Evolutionary conservation across 2,113 vertebrate genomes (phyloP).

Genomic region (Carassius carassius): DNA sequence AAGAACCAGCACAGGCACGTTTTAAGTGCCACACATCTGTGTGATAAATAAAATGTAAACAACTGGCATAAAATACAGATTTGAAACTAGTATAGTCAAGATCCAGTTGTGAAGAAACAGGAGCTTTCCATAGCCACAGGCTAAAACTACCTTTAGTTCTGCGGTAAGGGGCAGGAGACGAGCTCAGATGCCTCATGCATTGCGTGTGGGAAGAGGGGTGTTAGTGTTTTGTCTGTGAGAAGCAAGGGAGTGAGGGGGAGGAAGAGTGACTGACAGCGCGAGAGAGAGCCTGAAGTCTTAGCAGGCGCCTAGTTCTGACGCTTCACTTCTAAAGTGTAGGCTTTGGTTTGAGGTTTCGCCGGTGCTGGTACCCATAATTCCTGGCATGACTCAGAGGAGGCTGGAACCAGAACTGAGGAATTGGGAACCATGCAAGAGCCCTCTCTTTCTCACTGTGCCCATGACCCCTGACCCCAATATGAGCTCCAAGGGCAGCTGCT

Average conservation of each 20-base stretch:
- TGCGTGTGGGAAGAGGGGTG: constrained; percentile 47
- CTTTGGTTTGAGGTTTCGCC: constrained; percentile 45
- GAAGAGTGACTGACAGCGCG: constrained; percentile 51
- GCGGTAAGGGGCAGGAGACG: constrained; percentile 17
- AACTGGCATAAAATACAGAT: not conserved
- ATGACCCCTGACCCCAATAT: constrained; percentile 66
- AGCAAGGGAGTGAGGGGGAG: constrained; percentile 51
- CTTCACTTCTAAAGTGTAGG: constrained; percentile 23
- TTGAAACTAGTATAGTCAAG: not conserved
- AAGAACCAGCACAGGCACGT: not conserved
- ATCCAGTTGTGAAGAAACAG: not conserved
- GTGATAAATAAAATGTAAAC: not conserved
- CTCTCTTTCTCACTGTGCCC: constrained; percentile 45
- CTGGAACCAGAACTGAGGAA: constrained; percentile 66
- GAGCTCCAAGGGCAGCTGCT: constrained; percentile 49
- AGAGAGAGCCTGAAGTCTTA: constrained; percentile 57
- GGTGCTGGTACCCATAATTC: constrained; percentile 54
- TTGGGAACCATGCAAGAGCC: constrained; percentile 58
- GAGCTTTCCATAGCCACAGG: constrained; percentile 24
- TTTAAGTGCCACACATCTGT: not conserved
- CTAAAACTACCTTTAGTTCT: not conserved
- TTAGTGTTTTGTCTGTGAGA: constrained; percentile 45
- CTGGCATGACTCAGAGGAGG: constrained; percentile 71
- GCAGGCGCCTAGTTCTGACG: constrained; percentile 54
- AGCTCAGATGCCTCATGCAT: not conserved